Base-by-base conservation (phyloP, 1,140 invertebrate species). In the Eulimnadia texana region DNA sequence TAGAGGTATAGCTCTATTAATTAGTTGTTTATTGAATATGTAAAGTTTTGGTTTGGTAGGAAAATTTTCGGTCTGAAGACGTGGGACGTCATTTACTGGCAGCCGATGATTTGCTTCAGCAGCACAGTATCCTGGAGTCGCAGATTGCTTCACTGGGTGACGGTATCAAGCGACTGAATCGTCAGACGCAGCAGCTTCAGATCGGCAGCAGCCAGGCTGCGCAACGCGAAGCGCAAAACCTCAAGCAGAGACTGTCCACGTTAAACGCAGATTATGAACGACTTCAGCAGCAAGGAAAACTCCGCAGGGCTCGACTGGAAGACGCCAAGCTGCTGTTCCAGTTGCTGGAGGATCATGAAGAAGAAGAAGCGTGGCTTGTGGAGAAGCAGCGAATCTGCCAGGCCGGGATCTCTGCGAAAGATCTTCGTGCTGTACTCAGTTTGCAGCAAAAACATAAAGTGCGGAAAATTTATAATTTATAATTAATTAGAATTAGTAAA, bases 391-490 rank as follows among this genome's bases (percentile, higher is more conserved):
- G 90, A 11, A 89, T 95, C 64, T 95, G 91, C 71, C 83, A 85
- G 67, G 82, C 89, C 3, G 88, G 87, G 13, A 85, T 94, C n/a
- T 84, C 87, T 0, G 91, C 90, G 0, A 96, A 96, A 72, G 94
- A 98, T 74, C 74, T 98, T 20, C 77, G 88, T 51, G 91, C 87
- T 0, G 90, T 95, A 3, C 79, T 92, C 52, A 88, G 89, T 23
- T 73, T 96, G 29, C 84, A 93, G 64, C 93, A 96, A 71, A 96
- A 96, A 69, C 94, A 98, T 71, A 96, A 96, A 69, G 88, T 87
- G 67, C 63, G 64, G 2, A 9, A 42, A 42, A 9, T 42, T 9
- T 9, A 42, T 42, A 42, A 9, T 9, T 42, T 9, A 42, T 42
- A 42, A 9, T 42, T 9, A 9, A 16, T 42, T 42, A 42, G 16